phyloP scores from a whole-genome alignment of 2,888 invertebrate genomes.

The Sialis fuliginosa region DNA sequence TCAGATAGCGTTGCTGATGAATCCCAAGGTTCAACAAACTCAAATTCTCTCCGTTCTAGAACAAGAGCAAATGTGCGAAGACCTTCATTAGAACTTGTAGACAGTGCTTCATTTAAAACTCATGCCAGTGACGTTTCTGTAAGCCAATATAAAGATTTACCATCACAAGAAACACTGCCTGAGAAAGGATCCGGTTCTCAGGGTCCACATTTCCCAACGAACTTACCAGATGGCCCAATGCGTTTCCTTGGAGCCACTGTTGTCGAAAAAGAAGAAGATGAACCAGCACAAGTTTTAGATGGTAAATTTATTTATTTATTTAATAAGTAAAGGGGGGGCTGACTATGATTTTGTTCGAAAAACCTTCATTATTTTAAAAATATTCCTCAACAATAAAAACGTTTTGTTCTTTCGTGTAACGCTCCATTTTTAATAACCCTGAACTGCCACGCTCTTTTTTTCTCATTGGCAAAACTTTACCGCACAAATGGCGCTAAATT shows the following conservation, averaged over 20 bases:
- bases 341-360: too few species aligned
- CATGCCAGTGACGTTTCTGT: constrained; percentile 36
- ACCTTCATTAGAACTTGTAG: constrained; percentile 64
- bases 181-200: constrained; percentile 20
- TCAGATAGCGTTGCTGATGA: constrained; percentile 23
- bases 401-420: too few species aligned
- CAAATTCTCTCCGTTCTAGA: constrained; percentile 14
- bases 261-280: not conserved
- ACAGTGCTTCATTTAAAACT: constrained; percentile 67
- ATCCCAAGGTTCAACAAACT: constrained; percentile 15
- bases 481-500: too few species aligned
- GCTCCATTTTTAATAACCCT: too few species aligned
- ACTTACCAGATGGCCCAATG: constrained; percentile 33
- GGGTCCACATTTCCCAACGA: constrained; percentile 36
- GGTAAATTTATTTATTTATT: not conserved
- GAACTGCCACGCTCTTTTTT: too few species aligned
- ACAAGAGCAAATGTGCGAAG: constrained; percentile 47
- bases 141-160: constrained; percentile 31
- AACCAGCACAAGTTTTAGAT: not conserved
- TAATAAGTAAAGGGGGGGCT: too few species aligned
- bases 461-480: too few species aligned
- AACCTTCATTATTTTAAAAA: too few species aligned
- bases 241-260: constrained; percentile 37
- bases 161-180: constrained; percentile 27
- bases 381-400: too few species aligned